Evolutionary conservation across 2,113 vertebrate genomes (phyloP).

Genomic region (Mobula birostris): DNA sequence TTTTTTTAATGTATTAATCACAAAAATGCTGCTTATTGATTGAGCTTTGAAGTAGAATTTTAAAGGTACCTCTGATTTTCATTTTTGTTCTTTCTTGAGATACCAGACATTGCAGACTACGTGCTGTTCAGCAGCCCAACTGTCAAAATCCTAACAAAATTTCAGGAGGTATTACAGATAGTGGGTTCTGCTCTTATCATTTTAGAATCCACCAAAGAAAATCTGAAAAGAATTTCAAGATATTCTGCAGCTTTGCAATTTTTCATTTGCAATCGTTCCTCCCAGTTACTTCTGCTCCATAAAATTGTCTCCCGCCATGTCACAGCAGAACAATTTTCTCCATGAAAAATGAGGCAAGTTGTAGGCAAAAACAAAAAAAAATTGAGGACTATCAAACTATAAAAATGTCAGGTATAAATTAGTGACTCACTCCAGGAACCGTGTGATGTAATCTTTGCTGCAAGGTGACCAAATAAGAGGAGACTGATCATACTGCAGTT

Average conservation of each 20-base stretch:
- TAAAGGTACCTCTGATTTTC: background rate
- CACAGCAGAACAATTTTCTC: slow-evolving; percentile 10
- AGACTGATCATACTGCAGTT: slow-evolving; percentile 85
- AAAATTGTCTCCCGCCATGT: background rate
- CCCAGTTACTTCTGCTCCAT: background rate
- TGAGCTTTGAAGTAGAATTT: background rate
- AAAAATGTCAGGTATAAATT: background rate
- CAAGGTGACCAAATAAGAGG: slow-evolving; percentile 91
- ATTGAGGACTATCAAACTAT: background rate
- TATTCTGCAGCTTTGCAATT: background rate
- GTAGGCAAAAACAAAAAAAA: background rate
- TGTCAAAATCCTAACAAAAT: background rate
- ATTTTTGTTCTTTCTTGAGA: background rate
- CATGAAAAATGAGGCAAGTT: background rate
- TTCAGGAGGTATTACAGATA: background rate
- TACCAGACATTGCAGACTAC: too few relatives aligned
- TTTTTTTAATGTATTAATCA: background rate
- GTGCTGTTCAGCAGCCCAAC: background rate
- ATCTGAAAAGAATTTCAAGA: background rate
- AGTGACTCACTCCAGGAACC: slow-evolving; percentile 84
- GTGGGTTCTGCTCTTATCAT: background rate
- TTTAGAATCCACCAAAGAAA: background rate
- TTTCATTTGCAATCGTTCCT: background rate
- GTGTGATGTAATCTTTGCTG: slow-evolving; percentile 96
- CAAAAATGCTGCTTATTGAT: background rate